A percentile compares a stretch with the other conserved stretches of the same genome.
phyloP scores from a whole-genome alignment of 2,797 vertebrate genomes.

The Coregonus ussuriensis region DNA sequence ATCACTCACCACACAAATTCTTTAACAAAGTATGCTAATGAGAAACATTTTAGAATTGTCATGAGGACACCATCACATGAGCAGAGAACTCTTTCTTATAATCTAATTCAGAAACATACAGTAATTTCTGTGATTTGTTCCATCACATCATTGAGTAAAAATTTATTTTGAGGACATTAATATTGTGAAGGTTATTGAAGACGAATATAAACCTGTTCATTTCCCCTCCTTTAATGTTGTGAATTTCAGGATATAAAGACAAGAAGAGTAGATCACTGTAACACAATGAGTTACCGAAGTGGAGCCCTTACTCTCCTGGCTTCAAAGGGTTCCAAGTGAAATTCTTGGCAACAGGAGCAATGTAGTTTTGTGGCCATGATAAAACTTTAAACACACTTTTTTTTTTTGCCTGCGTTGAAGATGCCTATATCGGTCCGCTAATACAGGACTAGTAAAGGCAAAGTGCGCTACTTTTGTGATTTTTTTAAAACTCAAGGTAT shows the following conservation, averaged over 20 bases:
- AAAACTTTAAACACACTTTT: too few relatives aligned
- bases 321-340: conserved; percentile 2
- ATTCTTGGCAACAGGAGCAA: not conserved
- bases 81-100: not conserved
- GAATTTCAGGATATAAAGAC: conserved; percentile 59
- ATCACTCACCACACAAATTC: not conserved
- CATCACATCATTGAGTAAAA: not conserved
- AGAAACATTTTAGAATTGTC: not conserved
- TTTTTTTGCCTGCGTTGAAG: too few relatives aligned
- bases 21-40: not conserved
- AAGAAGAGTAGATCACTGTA: conserved; percentile 54
- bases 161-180: not conserved
- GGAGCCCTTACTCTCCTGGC: conserved; percentile 61
- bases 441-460: too few relatives aligned
- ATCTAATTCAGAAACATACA: not conserved
- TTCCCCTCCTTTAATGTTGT: not conserved
- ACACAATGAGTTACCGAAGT: conserved; percentile 54
- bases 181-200: not conserved
- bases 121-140: not conserved
- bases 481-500: too few relatives aligned
- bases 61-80: conserved; percentile 14
- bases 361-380: not conserved
- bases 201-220: not conserved
- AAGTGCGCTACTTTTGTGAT: too few relatives aligned
- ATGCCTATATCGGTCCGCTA: too few relatives aligned